These are phyloP conservation scores for Amphipoea lucens DNA, from an alignment of 2,888 invertebrate genomes.

Conservation along the genomic window DNA sequence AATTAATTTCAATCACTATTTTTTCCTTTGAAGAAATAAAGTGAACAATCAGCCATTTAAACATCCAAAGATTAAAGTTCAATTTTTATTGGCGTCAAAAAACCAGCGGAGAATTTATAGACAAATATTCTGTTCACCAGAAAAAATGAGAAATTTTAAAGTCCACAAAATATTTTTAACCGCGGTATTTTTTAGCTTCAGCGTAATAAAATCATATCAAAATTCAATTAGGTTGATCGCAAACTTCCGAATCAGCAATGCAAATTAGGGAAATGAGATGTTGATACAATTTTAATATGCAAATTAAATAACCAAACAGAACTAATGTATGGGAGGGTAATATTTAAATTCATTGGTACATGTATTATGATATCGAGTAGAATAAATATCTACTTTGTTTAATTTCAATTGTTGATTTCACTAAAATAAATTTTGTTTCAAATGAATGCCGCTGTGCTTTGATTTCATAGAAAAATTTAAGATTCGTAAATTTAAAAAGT, in stretches of 20 bases:
- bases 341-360: constrained; percentile 37
- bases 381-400: constrained; percentile 24
- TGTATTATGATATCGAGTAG: constrained; percentile 26
- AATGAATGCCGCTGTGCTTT: background rate
- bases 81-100: background rate
- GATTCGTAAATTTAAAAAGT: too few species aligned
- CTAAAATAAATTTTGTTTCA: background rate
- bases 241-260: constrained; percentile 75
- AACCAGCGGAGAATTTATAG: background rate
- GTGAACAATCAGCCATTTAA: background rate
- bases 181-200: constrained; percentile 30
- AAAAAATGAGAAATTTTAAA: constrained; percentile 15
- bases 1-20: background rate
- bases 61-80: background rate
- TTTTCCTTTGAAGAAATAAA: background rate
- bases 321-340: constrained; percentile 33
- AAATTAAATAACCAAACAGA: constrained; percentile 55
- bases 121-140: background rate
- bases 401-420: constrained; percentile 24
- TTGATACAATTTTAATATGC: constrained; percentile 72
- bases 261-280: constrained; percentile 75
- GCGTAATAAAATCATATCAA: constrained; percentile 66
- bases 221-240: constrained; percentile 73
- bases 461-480: background rate
- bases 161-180: constrained; percentile 4